Evolutionary conservation across 2,888 invertebrate genomes (phyloP).

Genomic region (Diarsia brunnea): DNA sequence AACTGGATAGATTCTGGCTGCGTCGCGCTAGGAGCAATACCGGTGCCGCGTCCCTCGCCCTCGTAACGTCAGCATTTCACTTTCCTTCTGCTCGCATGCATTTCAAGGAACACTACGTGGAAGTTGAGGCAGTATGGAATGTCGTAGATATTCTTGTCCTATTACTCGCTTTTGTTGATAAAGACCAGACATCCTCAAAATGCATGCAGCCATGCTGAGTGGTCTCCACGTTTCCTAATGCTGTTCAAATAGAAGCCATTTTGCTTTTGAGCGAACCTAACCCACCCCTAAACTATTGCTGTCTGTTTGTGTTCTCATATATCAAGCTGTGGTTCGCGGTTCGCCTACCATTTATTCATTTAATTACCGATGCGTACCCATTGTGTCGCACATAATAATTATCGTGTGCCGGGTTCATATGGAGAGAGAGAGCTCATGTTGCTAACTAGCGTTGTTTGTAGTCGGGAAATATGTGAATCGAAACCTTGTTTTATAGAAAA

Average conservation of each 20-base stretch:
- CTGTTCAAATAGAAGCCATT: background rate
- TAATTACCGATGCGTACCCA: constrained; percentile 74
- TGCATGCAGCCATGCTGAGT: background rate
- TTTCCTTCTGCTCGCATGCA: constrained; percentile 34
- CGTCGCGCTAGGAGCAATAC: constrained; percentile 22
- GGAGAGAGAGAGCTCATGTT: constrained; percentile 76
- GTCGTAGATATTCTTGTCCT: background rate
- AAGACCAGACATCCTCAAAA: background rate
- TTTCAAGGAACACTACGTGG: constrained; percentile 17
- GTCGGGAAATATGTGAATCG: constrained; percentile 72
- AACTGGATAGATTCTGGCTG: constrained; percentile 39
- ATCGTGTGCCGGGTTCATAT: constrained; percentile 72
- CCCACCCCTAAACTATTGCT: background rate
- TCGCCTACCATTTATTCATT: constrained; percentile 13
- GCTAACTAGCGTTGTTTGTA: constrained; percentile 72
- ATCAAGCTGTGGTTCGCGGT: background rate
- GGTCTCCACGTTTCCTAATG: background rate
- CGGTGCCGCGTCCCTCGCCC: constrained; percentile 12
- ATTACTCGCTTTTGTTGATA: background rate
- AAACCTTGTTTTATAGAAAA: constrained; percentile 48
- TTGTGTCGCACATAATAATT: constrained; percentile 77
- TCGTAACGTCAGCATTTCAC: constrained; percentile 40
- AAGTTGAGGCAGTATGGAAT: background rate
- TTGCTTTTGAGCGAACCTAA: background rate
- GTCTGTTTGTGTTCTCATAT: constrained; percentile 2